Conservation (phyloP, 2,113 vertebrate species). For the Pluvianellus socialis region DNA sequence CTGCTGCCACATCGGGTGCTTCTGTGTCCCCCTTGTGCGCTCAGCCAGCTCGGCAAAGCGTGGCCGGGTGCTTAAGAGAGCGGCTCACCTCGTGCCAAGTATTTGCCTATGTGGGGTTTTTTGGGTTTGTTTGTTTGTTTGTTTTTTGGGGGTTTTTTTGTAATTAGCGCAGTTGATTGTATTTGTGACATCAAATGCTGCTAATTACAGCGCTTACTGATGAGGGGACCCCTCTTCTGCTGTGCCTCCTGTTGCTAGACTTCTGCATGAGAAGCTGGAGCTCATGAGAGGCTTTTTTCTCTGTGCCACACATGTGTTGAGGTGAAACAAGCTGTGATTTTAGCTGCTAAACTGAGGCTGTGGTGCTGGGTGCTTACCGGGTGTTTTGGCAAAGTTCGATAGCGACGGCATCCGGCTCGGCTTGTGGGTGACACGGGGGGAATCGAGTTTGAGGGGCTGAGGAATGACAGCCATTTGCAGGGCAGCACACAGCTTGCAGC, state of each 20-base stretch:
- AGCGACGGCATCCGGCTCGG: fast-evolving
- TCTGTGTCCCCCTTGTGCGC: fast-evolving
- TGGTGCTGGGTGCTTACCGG: background rate
- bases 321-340: background rate
- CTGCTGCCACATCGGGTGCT: fast-evolving
- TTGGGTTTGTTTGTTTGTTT: too few relatives aligned
- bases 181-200: background rate
- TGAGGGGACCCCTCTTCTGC: background rate
- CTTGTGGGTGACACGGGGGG: background rate
- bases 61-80: background rate
- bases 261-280: background rate
- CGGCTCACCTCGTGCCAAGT: background rate
- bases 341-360: background rate
- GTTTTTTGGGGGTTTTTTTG: too few relatives aligned
- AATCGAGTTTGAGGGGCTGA: background rate
- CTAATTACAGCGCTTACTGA: background rate
- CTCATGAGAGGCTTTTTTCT: background rate
- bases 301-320: fast-evolving
- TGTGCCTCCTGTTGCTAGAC: background rate
- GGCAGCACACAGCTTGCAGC: background rate
- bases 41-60: background rate
- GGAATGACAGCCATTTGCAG: background rate
- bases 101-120: background rate
- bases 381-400: background rate
- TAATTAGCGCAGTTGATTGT: background rate